These are phyloP conservation scores for Apeltes quadracus DNA, from an alignment of 2,113 vertebrate species.

Conservation along the genomic window DNA sequence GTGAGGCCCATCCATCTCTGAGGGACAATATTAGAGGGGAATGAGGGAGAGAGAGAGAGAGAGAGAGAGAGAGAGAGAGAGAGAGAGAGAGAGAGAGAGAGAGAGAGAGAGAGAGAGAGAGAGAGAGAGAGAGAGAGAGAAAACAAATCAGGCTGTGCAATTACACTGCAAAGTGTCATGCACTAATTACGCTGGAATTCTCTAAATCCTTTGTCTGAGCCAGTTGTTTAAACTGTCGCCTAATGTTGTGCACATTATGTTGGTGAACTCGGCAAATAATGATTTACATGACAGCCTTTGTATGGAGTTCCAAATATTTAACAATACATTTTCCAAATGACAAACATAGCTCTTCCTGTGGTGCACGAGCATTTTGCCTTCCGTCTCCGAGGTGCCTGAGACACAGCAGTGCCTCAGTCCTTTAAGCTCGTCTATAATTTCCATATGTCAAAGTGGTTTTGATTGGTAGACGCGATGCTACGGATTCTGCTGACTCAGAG, in stretches of 20 bases:
- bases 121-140: neutral
- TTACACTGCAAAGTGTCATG: slow-evolving; percentile 27
- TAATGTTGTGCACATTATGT: slow-evolving; percentile 8
- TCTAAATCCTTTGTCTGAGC: slow-evolving; percentile 21
- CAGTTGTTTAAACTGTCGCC: slow-evolving; percentile 23
- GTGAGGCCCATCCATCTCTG: slow-evolving; percentile 39
- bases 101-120: slow-evolving; percentile 4
- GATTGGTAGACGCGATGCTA: slow-evolving; percentile 38
- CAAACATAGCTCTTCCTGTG: slow-evolving; percentile 17
- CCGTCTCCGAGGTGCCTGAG: slow-evolving; percentile 27
- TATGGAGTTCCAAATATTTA: slow-evolving; percentile 35
- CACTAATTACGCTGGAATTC: slow-evolving; percentile 12
- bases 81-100: slow-evolving; percentile 9
- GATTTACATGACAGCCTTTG: slow-evolving; percentile 11
- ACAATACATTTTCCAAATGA: slow-evolving; percentile 22
- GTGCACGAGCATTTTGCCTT: slow-evolving; percentile 17
- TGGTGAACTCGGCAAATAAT: slow-evolving; percentile 25
- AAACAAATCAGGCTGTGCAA: slow-evolving; percentile 18
- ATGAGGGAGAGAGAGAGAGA: slow-evolving; percentile 6
- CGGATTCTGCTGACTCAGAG: slow-evolving; percentile 55
- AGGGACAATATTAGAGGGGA: slow-evolving; percentile 1
- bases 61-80: neutral
- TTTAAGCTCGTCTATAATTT: slow-evolving; percentile 20
- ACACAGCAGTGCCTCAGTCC: neutral
- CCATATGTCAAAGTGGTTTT: slow-evolving; percentile 36